Base-by-base conservation (phyloP, 2,888 invertebrate species). In the Stratiomys singularior region DNA sequence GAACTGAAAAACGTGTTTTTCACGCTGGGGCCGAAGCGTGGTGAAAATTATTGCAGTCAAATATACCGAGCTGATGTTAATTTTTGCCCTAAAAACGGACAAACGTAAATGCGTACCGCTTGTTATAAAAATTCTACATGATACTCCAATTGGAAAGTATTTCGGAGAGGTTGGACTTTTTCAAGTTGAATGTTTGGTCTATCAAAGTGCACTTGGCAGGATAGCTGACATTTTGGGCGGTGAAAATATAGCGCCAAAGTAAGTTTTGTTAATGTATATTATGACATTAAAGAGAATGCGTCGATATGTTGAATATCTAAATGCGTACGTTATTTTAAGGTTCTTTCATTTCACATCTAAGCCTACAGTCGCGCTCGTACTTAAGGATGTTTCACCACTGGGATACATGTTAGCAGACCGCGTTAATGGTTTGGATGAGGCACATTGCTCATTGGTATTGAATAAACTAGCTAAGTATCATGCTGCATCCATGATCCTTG, bases 331-430 rank as follows among this genome's bases (percentile, higher is more conserved):
- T n/a, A n/a, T 27, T 44, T 71, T 15, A 23, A 72, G 71, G 23
- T 27, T 72, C 18, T 18, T 27, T 1, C 56, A 30, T 56, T 72
- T 28, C 13, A 21, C 18, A 30, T 0, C 27, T 0, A 13, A 21
- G 27, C 28, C 60, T 44, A 1, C 18, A 28, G 25, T 69, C 13
- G 46, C 69, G 1, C 3, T 79, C n/a, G 69, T 77, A 1, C 44
- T 79, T 3, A 15, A 25, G 46, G 89, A 89, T 83, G 85, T 91
- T 44, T 87, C 88, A 18, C 87, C 88, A 67, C 83, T 87, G 72
- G 90, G 90, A 37, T 90, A 88, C 81, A 87, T 88, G 79, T 87
- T 90, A 86, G 88, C 88, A 25, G 88, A 88, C 80, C 87, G 90
- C 60, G 87, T 88, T 80, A 82, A 83, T 76, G 90, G 90, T n/a